Evolutionary conservation across 2,113 vertebrate genomes (phyloP), one percentile per base, ranked within the genome.

Genomic region (Pelvicachromis taeniatus): DNA sequence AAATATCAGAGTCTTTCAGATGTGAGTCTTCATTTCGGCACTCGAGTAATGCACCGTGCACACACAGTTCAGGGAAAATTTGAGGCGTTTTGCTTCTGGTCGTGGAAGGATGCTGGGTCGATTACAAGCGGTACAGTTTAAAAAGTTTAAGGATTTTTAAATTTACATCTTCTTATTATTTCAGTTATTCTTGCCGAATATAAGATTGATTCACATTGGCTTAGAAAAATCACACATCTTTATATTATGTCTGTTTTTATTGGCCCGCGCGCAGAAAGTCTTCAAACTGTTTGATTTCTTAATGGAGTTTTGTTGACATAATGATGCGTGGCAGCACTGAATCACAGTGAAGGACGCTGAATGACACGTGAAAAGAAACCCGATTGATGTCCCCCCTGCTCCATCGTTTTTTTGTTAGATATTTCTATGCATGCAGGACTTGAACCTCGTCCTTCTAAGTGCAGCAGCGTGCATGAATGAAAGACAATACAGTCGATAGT

Each of bases 151-250:
- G 3, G 6, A 68, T 86, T 55, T 23, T 19, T 4, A 4, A 5
- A 21, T 2, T n/a, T 2, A 7, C 1, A 11, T 13, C 1, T 3
- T 56, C 0, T 0, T 33, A 2, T 4, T n/a, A 48, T 50, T 0
- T 7, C 55, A 8, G 53, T 31, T 10, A 31, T 73, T 0, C 0
- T 0, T 6, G 86, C 86, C 81, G 88, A 85, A 81, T 79, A 2
- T 12, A n/a, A 58, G 6, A 77, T 1, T 9, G 1, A 4, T n/a
- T 21, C 3, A 0, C 0, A 0, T 1, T 7, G 1, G 4, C 17
- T 9, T 48, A 6, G 2, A 33, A 52, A 65, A 56, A 65, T 13
- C 2, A 7, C 2, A 42, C 12, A 29, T 1, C 4, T 1, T 7
- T 3, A 0, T 10, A 45, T 16, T 7, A 7, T 14, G 17, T 21